phyloP scores from a whole-genome alignment of 2,797 vertebrate genomes.

The Coreius guichenoti region DNA sequence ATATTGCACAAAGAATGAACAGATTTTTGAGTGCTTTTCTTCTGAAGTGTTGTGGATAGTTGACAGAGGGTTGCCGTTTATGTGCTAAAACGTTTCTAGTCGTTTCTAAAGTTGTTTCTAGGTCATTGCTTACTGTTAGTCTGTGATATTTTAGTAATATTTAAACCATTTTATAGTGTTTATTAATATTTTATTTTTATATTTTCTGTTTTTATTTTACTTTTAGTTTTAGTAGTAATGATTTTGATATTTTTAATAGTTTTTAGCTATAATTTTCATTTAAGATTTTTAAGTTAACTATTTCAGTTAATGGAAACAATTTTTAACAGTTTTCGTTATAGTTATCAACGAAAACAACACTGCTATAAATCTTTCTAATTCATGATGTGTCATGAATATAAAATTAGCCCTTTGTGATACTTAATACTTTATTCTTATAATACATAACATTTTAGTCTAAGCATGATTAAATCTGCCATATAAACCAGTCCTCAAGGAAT shows the following conservation, averaged over 20 bases:
- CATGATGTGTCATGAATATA: background rate
- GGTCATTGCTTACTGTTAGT: background rate
- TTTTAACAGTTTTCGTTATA: background rate
- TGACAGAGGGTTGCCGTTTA: background rate
- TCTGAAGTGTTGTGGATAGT: background rate
- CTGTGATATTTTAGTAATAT: background rate
- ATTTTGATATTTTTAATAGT: background rate
- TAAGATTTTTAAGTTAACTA: background rate
- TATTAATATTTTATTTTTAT: background rate
- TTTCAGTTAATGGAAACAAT: background rate
- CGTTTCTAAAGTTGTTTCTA: background rate
- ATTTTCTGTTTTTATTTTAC: background rate
- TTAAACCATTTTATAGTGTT: background rate
- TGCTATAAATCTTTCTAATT: background rate
- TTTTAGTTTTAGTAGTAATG: background rate
- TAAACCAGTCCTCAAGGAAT: conserved; percentile 4
- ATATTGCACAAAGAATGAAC: background rate
- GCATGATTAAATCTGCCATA: conserved; percentile 30
- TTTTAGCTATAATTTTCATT: background rate
- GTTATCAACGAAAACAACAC: background rate
- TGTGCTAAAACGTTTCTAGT: background rate
- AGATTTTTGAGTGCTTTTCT: background rate
- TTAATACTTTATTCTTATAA: background rate
- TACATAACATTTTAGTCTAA: conserved; percentile 21
- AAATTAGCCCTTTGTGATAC: background rate